Percentiles rank a stretch among this genome's conserved stretches.
These are phyloP conservation scores for Gallirallus australis DNA, from an alignment of 2,797 vertebrate species.

Conservation along the genomic window DNA sequence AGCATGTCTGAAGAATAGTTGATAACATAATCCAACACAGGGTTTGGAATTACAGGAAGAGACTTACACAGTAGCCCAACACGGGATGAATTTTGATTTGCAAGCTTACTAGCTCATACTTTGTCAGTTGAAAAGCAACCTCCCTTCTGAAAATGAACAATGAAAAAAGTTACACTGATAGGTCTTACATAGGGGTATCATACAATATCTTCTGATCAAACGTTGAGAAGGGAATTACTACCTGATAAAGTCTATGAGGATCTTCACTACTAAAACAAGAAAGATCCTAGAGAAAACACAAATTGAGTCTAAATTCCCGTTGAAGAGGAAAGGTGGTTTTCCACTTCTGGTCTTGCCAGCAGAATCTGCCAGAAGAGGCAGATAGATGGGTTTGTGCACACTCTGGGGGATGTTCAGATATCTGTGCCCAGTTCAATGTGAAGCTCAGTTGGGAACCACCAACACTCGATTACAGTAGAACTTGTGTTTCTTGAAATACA, in stretches of 20 bases:
- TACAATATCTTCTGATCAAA: background rate
- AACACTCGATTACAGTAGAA: background rate
- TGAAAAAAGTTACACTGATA: background rate
- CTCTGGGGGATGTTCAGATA: background rate
- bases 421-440: background rate
- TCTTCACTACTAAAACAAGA: background rate
- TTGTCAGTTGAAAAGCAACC: background rate
- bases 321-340: background rate
- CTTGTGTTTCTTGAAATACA: background rate
- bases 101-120: background rate
- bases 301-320: background rate
- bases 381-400: background rate
- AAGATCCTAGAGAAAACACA: background rate
- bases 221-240: background rate
- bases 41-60: background rate
- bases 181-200: background rate
- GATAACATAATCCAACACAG: background rate
- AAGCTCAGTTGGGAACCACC: background rate
- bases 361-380: background rate
- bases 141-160: background rate
- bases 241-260: background rate
- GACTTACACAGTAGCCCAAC: background rate
- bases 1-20: background rate
- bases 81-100: background rate
- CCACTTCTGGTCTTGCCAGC: background rate